Evolutionary conservation across 2,888 invertebrate genomes (phyloP), one percentile per base, ranked within the genome.

Genomic region (Melanotus villosus): DNA sequence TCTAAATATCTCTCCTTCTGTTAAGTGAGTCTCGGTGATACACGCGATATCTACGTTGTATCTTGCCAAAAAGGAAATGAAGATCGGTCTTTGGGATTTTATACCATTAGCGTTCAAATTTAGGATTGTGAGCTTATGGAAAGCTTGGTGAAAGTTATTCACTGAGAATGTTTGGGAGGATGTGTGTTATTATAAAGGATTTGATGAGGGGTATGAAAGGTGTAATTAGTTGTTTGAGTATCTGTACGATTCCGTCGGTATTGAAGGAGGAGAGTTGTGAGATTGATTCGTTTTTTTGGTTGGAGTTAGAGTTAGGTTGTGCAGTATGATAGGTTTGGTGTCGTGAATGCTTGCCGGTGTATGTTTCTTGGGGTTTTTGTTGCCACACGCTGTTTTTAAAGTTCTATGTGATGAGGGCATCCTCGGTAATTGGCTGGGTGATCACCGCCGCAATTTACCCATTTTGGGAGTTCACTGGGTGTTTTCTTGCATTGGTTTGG

Each of bases 21-120:
- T 2, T 26, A 52, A 26, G 32, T 52, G 52, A 14, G 52, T 52
- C 32, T 52, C 52, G 2, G 30, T 52, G 6, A 52, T 21, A 16
- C 52, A 52, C 30, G 32, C 52, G 4, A 52, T 26, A 52, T 52
- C 52, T 52, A 52, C 16, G 16, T 52, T 52, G 30, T 52, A 52
- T 30, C 52, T 23, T 30, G 26, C 52, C 30, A 52, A 16, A n/a
- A 52, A 52, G 26, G 52, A 52, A 4, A 52, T 52, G 16, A 52
- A 26, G 1, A 52, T 30, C n/a, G 52, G 30, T 30, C 30, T n/a
- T 52, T 52, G 16, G 32, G 4, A 19, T 26, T 19, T 52, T 52
- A 19, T 52, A 5, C 52, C 30, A 52, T 30, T 52, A 10, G 52
- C 26, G 16, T 52, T 52, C 30, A 26, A 52, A 26, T 52, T 52